phyloP scores from a whole-genome alignment of 2,888 invertebrate species.

The Sarcophaga caerulescens region DNA sequence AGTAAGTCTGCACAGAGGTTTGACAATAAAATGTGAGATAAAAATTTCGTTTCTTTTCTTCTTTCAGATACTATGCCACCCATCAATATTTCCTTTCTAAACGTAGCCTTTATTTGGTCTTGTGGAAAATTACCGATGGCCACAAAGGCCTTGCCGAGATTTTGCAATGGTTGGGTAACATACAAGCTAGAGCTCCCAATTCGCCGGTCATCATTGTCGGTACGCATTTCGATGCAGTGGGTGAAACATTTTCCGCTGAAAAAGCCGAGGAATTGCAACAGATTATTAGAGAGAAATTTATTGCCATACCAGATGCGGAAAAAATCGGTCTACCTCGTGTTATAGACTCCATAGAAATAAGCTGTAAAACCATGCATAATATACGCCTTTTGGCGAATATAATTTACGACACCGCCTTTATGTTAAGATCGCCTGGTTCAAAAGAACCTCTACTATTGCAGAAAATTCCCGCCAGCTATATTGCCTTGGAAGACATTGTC shows the following conservation, averaged over 20 bases:
- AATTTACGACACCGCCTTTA: conserved; percentile 96
- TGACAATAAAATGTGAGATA: not conserved
- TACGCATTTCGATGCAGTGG: conserved; percentile 95
- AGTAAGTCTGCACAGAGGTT: conserved; percentile 82
- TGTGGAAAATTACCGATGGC: conserved; percentile 97
- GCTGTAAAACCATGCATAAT: conserved; percentile 92
- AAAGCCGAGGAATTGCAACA: conserved; percentile 91
- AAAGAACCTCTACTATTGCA: conserved; percentile 95
- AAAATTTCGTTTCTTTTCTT: not conserved
- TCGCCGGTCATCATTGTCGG: conserved; percentile 98
- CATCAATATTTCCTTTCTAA: conserved; percentile 99
- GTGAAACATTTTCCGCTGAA: conserved; percentile 79
- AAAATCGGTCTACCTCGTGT: conserved; percentile 97
- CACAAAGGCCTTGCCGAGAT: conserved; percentile 94
- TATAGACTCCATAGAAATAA: conserved; percentile 95
- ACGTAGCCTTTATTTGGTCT: conserved; percentile 95
- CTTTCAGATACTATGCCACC: conserved; percentile 93
- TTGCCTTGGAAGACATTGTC: conserved; percentile 96
- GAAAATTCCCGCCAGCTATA: conserved; percentile 96
- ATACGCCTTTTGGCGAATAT: conserved; percentile 93
- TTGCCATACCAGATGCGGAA: conserved; percentile 96
- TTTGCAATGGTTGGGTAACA: conserved; percentile 97
- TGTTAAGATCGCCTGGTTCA: conserved; percentile 93
- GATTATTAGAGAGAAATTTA: conserved; percentile 92
- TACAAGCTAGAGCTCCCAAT: conserved; percentile 96